phyloP scores from a whole-genome alignment of 2,113 vertebrate genomes.

The Cryptotis parvus region DNA sequence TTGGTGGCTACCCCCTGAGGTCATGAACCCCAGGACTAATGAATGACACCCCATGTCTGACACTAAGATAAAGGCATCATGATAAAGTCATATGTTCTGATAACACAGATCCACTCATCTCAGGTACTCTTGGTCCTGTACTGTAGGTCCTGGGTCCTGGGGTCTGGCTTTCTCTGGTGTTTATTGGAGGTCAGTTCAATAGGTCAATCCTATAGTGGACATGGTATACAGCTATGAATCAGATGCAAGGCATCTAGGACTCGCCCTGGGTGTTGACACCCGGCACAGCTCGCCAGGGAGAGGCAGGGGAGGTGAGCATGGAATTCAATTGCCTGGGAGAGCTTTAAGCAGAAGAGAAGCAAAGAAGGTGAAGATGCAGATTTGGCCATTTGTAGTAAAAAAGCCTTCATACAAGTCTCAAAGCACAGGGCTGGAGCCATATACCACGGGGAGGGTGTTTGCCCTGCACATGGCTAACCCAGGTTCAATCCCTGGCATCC shows the following conservation, averaged over 20 bases:
- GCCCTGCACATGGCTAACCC: no score
- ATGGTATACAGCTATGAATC: not conserved
- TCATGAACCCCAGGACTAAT: not conserved
- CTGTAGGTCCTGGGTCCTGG: no score
- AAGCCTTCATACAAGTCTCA: not conserved
- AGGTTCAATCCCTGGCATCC: no score
- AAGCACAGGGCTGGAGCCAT: no score
- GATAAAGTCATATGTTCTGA: no score
- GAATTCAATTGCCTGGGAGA: not conserved
- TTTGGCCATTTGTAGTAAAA: not conserved
- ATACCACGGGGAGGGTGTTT: no score
- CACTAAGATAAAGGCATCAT: not conserved
- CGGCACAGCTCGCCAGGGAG: not conserved
- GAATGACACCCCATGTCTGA: not conserved
- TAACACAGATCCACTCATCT: not conserved
- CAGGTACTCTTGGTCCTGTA: rapidly evolving
- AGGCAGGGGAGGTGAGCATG: not conserved
- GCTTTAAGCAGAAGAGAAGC: not conserved
- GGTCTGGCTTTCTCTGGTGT: not conserved
- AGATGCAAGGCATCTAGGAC: no score
- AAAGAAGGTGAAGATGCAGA: not conserved
- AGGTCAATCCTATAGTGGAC: not conserved
- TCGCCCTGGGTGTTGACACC: not conserved
- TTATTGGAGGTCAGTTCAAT: not conserved
- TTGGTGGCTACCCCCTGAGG: not conserved